Evolutionary conservation across 1,140 invertebrate species (phyloP).

Genomic region (Drosophila oshimai): DNA sequence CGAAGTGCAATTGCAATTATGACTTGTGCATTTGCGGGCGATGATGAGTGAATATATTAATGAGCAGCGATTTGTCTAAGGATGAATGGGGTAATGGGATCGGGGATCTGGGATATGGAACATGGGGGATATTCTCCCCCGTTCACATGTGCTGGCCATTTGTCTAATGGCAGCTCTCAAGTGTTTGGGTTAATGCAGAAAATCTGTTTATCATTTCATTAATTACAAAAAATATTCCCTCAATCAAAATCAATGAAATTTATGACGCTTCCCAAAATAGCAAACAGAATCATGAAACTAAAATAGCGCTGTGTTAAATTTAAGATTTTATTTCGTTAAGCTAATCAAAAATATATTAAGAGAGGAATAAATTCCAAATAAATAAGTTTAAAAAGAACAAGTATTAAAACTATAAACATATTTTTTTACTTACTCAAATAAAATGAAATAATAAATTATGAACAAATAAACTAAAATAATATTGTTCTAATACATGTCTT

Average conservation of each 20-base stretch:
- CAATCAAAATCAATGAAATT: slow-evolving; percentile 26
- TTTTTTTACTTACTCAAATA: too few relatives aligned
- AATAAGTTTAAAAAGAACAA: too few relatives aligned
- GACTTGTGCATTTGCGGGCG: slow-evolving; percentile 62
- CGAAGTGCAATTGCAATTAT: slow-evolving; percentile 72
- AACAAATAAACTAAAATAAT: too few relatives aligned
- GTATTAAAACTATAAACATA: too few relatives aligned
- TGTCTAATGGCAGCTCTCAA: slow-evolving; percentile 57
- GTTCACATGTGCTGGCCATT: slow-evolving; percentile 47
- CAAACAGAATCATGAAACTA: not conserved
- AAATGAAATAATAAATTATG: too few relatives aligned
- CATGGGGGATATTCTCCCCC: not conserved
- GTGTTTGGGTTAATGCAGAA: slow-evolving; percentile 54
- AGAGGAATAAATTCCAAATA: too few relatives aligned
- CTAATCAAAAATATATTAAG: too few relatives aligned
- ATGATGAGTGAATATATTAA: slow-evolving; percentile 81
- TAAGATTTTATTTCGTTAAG: too few relatives aligned
- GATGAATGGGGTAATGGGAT: slow-evolving; percentile 1
- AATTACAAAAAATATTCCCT: slow-evolving; percentile 49
- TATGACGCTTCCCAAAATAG: slow-evolving; percentile 17
- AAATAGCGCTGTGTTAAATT: not conserved
- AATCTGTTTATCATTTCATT: slow-evolving; percentile 69
- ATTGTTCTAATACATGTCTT: too few relatives aligned
- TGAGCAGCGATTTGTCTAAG: slow-evolving; percentile 74
- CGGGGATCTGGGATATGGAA: not conserved